These are phyloP conservation scores for Lamellibrachia satsuma DNA, from an alignment of 2,888 invertebrate genomes.

Conservation along the genomic window DNA sequence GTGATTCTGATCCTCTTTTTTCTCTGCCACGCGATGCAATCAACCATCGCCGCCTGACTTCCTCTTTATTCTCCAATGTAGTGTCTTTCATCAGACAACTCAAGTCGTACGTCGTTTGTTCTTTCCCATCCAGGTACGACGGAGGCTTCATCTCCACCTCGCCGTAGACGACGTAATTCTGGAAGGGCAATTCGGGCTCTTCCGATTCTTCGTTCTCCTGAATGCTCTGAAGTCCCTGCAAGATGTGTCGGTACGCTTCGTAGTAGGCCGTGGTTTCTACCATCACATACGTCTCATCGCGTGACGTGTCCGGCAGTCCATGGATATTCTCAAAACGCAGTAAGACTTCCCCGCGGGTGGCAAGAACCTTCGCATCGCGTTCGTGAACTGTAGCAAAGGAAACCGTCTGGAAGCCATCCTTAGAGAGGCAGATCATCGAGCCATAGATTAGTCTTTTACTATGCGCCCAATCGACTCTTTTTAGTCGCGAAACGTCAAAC, in stretches of 20 bases:
- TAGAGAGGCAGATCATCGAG: constrained; percentile 77
- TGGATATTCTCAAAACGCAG: constrained; percentile 39
- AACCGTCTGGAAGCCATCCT: constrained; percentile 74
- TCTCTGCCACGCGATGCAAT: too few relatives aligned
- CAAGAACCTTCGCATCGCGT: constrained; percentile 64
- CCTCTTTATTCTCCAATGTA: too few relatives aligned
- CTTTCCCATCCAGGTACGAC: not conserved
- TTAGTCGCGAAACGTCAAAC: constrained; percentile 28
- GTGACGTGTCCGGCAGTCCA: constrained; percentile 39
- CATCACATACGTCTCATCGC: constrained; percentile 66
- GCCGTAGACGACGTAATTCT: constrained; percentile 70
- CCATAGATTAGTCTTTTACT: constrained; percentile 76
- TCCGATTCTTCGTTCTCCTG: constrained; percentile 59
- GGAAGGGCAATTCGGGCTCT: constrained; percentile 73
- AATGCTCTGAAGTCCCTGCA: constrained; percentile 72
- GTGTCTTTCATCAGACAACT: not conserved
- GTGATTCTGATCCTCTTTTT: too few relatives aligned
- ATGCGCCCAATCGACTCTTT: constrained; percentile 59
- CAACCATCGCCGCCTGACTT: too few relatives aligned
- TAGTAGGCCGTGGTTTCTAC: constrained; percentile 81
- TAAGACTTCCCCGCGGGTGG: constrained; percentile 54
- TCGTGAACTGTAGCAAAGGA: constrained; percentile 77
- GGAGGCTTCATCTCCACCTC: not conserved
- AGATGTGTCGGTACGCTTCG: constrained; percentile 79
- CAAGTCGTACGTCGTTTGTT: constrained; percentile 54